Evolutionary conservation across 2,113 vertebrate species (phyloP).

Genomic region (Nothocercus nigrocapillus): DNA sequence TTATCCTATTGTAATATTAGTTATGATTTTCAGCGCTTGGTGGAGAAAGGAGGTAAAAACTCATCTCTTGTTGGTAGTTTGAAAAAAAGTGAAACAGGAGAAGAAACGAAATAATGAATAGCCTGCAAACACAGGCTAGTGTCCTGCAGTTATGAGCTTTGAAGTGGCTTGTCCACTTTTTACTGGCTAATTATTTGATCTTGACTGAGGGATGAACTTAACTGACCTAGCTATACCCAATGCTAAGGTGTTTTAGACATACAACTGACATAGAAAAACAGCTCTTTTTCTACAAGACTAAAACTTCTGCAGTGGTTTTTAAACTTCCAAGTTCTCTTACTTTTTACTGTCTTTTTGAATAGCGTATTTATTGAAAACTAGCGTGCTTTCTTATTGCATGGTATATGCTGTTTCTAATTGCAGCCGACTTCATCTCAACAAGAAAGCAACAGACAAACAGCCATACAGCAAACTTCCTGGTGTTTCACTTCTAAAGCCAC

Average conservation of each 20-base stretch:
- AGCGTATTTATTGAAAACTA: not conserved
- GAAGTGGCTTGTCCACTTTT: not conserved
- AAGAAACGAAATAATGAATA: not conserved
- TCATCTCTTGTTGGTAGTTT: not conserved
- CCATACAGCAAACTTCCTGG: conserved; percentile 89
- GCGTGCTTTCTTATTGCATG: not conserved
- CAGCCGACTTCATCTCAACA: conserved; percentile 92
- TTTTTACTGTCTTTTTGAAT: not conserved
- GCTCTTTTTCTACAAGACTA: not conserved
- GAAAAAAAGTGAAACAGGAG: not conserved
- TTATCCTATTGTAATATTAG: not conserved
- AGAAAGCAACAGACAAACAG: conserved; percentile 90
- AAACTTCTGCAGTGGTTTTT: not conserved
- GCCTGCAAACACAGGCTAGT: not conserved
- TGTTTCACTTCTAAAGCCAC: conserved; percentile 93
- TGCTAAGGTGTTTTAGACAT: not conserved
- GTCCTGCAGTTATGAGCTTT: not conserved
- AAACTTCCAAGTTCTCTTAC: not conserved
- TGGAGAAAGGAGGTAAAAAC: not conserved
- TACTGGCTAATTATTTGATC: not conserved
- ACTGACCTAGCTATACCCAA: not conserved
- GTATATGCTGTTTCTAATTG: not conserved
- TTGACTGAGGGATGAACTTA: not conserved
- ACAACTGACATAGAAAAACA: not conserved
- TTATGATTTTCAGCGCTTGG: not conserved